These are phyloP conservation scores for Holothuria glaberrima DNA, from an alignment of 35 echinoderm and acorn worm species.

Conservation along the genomic window DNA sequence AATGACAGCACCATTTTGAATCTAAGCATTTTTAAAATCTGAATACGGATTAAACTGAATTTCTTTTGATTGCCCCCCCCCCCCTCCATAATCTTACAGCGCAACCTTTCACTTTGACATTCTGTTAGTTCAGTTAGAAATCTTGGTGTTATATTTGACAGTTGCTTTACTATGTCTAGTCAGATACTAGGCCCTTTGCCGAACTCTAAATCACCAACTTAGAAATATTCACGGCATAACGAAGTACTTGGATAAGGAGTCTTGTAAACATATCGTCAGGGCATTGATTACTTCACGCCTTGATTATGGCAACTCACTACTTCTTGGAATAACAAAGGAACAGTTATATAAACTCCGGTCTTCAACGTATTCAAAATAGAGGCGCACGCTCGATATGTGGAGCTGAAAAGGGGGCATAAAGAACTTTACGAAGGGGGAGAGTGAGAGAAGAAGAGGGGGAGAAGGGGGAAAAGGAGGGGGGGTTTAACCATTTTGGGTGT, in stretches of 20 bases:
- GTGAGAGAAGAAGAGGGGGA: no score
- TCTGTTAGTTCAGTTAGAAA: neutral
- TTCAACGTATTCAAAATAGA: no score
- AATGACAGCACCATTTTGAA: no score
- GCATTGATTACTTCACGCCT: constrained; percentile 1
- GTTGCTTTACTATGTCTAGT: neutral
- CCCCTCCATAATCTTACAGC: neutral
- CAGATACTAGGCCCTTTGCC: neutral
- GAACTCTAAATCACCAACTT: neutral
- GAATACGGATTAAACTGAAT: neutral
- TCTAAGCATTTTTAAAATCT: no score
- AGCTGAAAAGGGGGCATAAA: no score
- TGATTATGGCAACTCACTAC: neutral
- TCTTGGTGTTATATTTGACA: neutral
- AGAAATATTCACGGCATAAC: neutral
- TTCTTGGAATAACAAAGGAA: no score
- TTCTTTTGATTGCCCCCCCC: neutral
- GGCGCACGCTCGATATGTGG: no score
- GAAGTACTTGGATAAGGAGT: neutral
- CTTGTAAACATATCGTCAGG: neutral
- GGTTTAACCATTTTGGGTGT: no score
- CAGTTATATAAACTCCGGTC: no score
- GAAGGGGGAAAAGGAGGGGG: no score
- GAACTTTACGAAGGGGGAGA: no score
- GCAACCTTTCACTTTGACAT: neutral